phyloP scores from a whole-genome alignment of 2,113 vertebrate species.

The Campylorhamphus procurvoides region DNA sequence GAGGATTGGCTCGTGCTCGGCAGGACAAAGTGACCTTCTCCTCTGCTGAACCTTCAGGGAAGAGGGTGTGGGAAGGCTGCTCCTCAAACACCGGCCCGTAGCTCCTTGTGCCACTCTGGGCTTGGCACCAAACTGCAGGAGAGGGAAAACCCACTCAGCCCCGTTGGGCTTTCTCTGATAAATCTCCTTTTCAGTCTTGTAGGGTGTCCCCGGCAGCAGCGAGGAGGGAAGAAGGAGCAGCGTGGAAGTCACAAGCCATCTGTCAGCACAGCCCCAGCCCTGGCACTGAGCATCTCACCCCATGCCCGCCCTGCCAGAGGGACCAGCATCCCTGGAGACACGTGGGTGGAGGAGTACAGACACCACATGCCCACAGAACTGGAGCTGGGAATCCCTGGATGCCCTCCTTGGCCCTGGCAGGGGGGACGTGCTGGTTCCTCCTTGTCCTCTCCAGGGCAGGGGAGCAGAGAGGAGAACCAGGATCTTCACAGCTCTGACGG shows the following conservation, averaged over 20 bases:
- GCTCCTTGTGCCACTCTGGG: conserved; percentile 64
- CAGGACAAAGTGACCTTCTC: conserved; percentile 89
- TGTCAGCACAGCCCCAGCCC: not conserved
- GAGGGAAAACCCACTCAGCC: not conserved
- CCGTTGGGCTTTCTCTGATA: not conserved
- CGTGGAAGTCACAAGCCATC: not conserved
- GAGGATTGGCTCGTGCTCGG: conserved; percentile 89
- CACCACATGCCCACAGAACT: fast-evolving
- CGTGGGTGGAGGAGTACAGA: not conserved
- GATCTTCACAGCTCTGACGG: not conserved
- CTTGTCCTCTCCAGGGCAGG: not conserved
- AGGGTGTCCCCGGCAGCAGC: not conserved
- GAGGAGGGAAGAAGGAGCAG: not conserved
- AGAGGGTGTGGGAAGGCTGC: conserved; percentile 87
- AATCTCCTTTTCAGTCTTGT: not conserved
- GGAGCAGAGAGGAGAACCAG: not conserved
- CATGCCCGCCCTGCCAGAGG: not conserved
- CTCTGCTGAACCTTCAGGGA: conserved; percentile 89
- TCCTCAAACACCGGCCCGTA: conserved; percentile 95
- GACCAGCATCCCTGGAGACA: not conserved
- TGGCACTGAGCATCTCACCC: not conserved
- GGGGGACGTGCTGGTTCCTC: not conserved
- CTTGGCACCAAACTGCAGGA: conserved; percentile 59
- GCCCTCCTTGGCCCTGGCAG: not conserved
- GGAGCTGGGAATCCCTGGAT: not conserved